Base-by-base conservation (phyloP, 2,113 vertebrate species). In the Mus musculus region DNA sequence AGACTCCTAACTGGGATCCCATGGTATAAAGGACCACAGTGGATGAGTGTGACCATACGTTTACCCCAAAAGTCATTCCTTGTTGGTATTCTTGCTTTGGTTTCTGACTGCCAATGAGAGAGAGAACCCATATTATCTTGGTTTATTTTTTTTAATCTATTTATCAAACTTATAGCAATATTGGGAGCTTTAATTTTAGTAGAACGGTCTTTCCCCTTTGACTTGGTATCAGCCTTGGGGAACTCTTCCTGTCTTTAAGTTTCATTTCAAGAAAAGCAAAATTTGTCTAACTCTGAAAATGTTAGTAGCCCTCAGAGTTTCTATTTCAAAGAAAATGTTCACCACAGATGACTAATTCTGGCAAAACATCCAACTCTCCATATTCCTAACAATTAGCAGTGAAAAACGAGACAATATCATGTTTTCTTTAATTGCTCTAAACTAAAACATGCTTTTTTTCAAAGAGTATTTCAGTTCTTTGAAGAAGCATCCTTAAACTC, bases 191-290 rank as follows among this genome's bases (percentile, higher is more conserved):
- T 96, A 7, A 89, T 91, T 96, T 92, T 93, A 93, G 63, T 59
- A 73, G 90, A 95, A 80, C 5, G 13, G 75, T 84, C n/a, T 80
- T 88, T 76, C 56, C 67, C 59, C 90, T 96, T 49, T 95, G 54
- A 93, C 76, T 89, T 88, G 78, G 61, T n/a, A 7, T 82, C 91
- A 87, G 65, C 80, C 72, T 96, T 96, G 42, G 93, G 54, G 89
- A 89, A 89, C n/a, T 80, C n/a, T 14, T 49, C 95, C 65, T 72
- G 24, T 94, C 91, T 96, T 95, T 52, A 71, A 72, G 33, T 61
- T 61, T 85, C 89, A 10, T 80, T 78, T 94, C 56, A 91, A 90
- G n/a, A 77, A 93, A 95, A 96, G 77, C 24, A 91, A 76, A 94
- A 42, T 84, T 71, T 89, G 36, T 94, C 63, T 65, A 89, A 81